phyloP scores from a whole-genome alignment of 2,888 invertebrate species.

The Therioaphis trifolii region DNA sequence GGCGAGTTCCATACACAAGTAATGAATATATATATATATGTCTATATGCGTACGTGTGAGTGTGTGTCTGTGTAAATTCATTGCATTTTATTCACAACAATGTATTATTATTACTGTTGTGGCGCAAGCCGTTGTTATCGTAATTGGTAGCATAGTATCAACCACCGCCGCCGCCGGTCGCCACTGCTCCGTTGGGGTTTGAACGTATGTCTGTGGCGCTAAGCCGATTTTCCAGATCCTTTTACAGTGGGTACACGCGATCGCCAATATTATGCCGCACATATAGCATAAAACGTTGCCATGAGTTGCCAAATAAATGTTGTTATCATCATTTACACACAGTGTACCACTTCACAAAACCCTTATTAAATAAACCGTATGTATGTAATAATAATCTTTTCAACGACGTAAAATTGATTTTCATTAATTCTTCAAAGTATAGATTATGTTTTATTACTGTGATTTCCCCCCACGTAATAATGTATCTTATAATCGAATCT shows the following conservation, averaged over 20 bases:
- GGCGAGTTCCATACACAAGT: background rate
- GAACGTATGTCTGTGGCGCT: slow-evolving; percentile 20
- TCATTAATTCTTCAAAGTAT: background rate
- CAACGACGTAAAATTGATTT: background rate
- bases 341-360: background rate
- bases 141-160: slow-evolving; percentile 54
- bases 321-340: background rate
- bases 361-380: background rate
- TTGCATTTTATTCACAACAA: slow-evolving; percentile 33
- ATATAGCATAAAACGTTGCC: background rate
- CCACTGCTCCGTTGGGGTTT: slow-evolving; percentile 45
- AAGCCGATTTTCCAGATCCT: slow-evolving; percentile 55
- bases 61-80: background rate
- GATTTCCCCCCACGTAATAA: too few relatives aligned
- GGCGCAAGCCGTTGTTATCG: slow-evolving; percentile 54
- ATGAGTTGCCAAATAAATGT: background rate
- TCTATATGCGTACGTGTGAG: background rate
- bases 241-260: slow-evolving; percentile 38
- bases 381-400: too few relatives aligned
- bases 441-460: background rate
- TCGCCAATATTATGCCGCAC: slow-evolving; percentile 4
- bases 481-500: too few relatives aligned
- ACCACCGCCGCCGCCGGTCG: slow-evolving; percentile 25
- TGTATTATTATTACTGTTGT: slow-evolving; percentile 13
- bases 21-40: background rate